Evolutionary conservation across 2,113 vertebrate species (phyloP).

Genomic region (Uropsilus gracilis): DNA sequence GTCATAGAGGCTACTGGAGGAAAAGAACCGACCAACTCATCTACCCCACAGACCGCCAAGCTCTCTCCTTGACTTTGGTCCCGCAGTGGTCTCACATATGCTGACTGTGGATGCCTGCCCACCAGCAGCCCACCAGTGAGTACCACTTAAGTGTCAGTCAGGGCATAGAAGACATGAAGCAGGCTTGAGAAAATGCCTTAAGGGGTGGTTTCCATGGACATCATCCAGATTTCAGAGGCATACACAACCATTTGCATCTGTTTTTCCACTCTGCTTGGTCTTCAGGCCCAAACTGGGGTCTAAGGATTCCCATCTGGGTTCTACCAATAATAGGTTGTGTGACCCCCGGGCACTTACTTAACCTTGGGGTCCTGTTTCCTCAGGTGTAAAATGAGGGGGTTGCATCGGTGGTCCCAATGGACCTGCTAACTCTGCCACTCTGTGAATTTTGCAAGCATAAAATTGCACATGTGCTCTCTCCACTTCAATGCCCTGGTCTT

Average conservation of each 20-base stretch:
- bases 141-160: not conserved
- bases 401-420: constrained; percentile 33
- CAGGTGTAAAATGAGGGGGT: constrained; percentile 74
- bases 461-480: not conserved
- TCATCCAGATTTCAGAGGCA: not conserved
- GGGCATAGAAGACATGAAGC: not conserved
- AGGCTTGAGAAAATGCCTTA: not conserved
- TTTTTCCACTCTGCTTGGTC: constrained; percentile 65
- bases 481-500: not conserved
- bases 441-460: constrained; percentile 42
- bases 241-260: constrained; percentile 36
- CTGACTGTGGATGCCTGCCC: not conserved
- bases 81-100: not conserved
- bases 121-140: not conserved
- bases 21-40: no score
- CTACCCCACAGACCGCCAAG: no score
- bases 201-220: not conserved
- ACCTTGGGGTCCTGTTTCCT: constrained; percentile 68
- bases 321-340: constrained; percentile 65
- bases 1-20: no score
- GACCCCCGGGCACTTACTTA: constrained; percentile 66
- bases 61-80: no score
- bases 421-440: not conserved
- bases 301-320: constrained; percentile 56
- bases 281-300: constrained; percentile 25